Base-by-base conservation (phyloP, 2,797 vertebrate species). In the Danio tinwini region DNA sequence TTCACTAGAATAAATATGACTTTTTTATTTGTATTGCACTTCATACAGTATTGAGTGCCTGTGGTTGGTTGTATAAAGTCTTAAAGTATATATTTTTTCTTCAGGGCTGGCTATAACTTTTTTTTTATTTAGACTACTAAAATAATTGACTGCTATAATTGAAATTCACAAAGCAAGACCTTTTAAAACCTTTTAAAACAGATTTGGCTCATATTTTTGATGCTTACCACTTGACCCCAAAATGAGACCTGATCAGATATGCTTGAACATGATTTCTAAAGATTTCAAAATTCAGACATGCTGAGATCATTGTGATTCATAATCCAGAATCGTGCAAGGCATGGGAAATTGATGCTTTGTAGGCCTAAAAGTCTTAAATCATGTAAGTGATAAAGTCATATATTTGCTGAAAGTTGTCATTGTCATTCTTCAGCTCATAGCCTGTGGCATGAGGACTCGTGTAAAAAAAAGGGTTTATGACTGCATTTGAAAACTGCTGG, bases 361-460 rank as follows among this genome's bases (percentile, higher is more conserved):
- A 67, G 40, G 64, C 44, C 11, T 45, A 42, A 17, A 4, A 47
- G 40, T 37, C 10, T 73, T 59, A 73, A 73, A 59, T 74, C 42
- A 68, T 3, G 11, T 37, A 6, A 47, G 17, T 8, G 52, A 70
- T 7, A 17, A 16, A n/a, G 10, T 7, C 5, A 55, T 19, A 21
- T 1, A 7, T 72, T 58, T 44, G 6, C 12, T 45, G n/a, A 21
- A 29, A 72, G 37, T 29, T 72, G 13, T 59, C 55, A 17, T 39
- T 53, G 11, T 49, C 29, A 78, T 69, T 19, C 55, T 61, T 49
- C 11, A n/a, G 63, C 64, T 59, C 53, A 40, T 58, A 53, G 44
- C 58, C 58, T 17, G 37, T 45, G 56, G 47, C 13, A 6, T 44
- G 17, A 44, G 7, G 12, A 40, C 53, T 62, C 12, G 1, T 17